Percentiles rank a stretch among this genome's conserved stretches.
phyloP scores from a whole-genome alignment of 2,888 invertebrate species.

The Sarcophaga carnaria region DNA sequence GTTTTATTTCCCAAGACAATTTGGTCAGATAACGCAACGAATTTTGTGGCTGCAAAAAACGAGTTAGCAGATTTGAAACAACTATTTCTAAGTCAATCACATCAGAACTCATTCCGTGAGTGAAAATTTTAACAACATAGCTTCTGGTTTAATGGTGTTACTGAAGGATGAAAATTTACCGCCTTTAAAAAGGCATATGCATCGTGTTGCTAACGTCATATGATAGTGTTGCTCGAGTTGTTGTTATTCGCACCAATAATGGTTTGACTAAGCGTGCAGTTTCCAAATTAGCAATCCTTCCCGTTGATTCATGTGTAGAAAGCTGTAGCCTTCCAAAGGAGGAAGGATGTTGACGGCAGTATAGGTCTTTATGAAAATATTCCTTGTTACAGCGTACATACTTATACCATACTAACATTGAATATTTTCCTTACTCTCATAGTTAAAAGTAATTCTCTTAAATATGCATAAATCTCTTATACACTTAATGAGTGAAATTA shows the following conservation, averaged over 20 bases:
- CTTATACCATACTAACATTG: no score
- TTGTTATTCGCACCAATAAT: constrained; percentile 48
- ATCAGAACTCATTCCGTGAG: constrained; percentile 38
- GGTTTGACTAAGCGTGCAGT: constrained; percentile 55
- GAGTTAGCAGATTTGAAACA: no score
- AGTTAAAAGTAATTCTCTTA: no score
- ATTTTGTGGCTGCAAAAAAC: no score
- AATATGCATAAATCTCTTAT: no score
- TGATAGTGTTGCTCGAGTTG: constrained; percentile 60
- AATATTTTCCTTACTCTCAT: no score
- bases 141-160: constrained; percentile 35
- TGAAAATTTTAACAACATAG: constrained; percentile 18
- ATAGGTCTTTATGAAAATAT: no score
- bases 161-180: constrained; percentile 58
- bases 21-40: constrained; percentile 15
- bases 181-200: constrained; percentile 65
- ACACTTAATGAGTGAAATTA: no score
- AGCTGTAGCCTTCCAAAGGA: neutral
- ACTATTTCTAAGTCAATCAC: neutral
- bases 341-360: no score
- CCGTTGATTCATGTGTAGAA: constrained; percentile 54
- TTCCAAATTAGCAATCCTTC: constrained; percentile 58
- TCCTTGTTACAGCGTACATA: no score
- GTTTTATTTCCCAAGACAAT: constrained; percentile 50
- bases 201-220: constrained; percentile 57